Conservation (phyloP, 2,888 invertebrate species). For the Volucella inflata region DNA sequence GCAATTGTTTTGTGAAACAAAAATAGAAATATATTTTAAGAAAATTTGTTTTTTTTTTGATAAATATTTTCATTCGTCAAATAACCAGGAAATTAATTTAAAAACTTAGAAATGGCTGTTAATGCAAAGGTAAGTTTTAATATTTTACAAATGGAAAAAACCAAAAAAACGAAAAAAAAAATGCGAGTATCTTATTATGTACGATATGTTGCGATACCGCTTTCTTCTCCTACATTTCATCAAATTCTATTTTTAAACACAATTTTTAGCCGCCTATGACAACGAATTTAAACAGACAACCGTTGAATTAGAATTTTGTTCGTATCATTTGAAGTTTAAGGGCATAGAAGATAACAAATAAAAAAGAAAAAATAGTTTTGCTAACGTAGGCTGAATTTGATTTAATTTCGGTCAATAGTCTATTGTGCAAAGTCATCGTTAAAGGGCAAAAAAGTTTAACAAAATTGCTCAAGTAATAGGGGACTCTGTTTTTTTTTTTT, state of each 20-base stretch:
- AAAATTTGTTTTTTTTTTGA: not conserved
- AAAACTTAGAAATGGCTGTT: conserved; percentile 47
- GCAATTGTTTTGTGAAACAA: conserved; percentile 14
- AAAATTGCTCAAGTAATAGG: no score
- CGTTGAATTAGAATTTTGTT: not conserved
- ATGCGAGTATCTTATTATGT: not conserved
- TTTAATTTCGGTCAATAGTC: conserved; percentile 14
- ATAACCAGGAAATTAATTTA: not conserved
- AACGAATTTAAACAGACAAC: conserved; percentile 18
- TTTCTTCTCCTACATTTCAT: not conserved
- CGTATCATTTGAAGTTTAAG: conserved; percentile 31
- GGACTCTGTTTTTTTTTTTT: not conserved
- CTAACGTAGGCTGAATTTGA: not conserved
- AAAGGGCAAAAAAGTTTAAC: no score
- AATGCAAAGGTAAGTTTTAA: conserved; percentile 61
- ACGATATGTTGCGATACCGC: no score
- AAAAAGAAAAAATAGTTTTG: not conserved
- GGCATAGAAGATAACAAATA: conserved; percentile 7
- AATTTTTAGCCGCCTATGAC: conserved; percentile 19
- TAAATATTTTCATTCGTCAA: not conserved
- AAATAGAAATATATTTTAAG: not conserved
- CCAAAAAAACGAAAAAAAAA: not conserved
- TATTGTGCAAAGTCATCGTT: conserved; percentile 18
- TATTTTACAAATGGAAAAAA: not conserved
- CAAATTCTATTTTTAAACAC: conserved; percentile 51